Percentiles rank a stretch among this genome's conserved stretches.
Conservation (phyloP, 2,797 vertebrate genomes). For the Mareca strepera region DNA sequence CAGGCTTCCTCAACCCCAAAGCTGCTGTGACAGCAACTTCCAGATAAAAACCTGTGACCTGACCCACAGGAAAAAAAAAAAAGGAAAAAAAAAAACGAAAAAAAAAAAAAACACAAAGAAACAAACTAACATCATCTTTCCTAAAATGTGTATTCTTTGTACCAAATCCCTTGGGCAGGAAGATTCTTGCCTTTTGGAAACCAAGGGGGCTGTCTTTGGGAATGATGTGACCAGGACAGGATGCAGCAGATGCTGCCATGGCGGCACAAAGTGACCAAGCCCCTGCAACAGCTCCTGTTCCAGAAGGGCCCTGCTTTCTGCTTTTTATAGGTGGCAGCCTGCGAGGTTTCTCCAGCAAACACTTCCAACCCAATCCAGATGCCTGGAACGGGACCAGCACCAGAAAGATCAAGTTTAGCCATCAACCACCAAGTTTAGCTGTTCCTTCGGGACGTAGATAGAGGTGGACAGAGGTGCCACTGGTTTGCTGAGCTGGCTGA, state of each 20-base stretch:
- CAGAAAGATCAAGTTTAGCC: neutral
- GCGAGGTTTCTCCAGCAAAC: neutral
- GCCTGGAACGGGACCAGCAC: neutral
- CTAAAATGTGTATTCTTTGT: neutral
- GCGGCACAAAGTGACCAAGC: neutral
- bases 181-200: neutral
- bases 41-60: neutral
- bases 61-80: neutral
- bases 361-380: neutral
- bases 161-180: neutral
- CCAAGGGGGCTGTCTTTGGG: neutral
- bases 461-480: neutral
- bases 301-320: neutral
- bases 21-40: neutral
- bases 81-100: no score
- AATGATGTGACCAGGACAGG: neutral
- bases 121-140: neutral
- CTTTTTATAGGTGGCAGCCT: neutral
- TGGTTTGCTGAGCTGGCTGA: neutral
- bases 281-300: neutral
- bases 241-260: rapidly evolving
- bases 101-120: neutral
- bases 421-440: neutral
- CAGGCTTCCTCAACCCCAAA: neutral
- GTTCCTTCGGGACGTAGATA: neutral